Evolutionary conservation across 2,888 invertebrate genomes (phyloP).

Genomic region (Tryphoninae sp.): DNA sequence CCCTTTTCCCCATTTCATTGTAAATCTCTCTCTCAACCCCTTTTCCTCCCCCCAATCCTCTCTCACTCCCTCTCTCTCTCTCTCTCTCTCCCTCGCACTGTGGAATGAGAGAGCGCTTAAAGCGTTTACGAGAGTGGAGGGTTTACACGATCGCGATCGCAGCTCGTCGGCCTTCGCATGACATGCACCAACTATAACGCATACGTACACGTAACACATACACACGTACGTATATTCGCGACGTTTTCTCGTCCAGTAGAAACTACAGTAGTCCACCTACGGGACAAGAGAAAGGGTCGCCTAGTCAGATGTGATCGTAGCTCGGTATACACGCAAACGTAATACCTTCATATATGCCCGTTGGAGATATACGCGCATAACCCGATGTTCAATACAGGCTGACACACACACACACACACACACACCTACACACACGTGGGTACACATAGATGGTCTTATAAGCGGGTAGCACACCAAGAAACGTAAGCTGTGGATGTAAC

Average conservation of each 20-base stretch:
- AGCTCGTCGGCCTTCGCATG: conserved; percentile 25
- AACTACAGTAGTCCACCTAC: background rate
- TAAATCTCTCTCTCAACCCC: conserved; percentile 33
- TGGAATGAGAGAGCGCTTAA: conserved; percentile 43
- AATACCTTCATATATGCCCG: background rate
- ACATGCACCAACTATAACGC: conserved; percentile 37
- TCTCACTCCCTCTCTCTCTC: background rate
- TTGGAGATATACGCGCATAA: conserved; percentile 32
- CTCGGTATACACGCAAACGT: background rate
- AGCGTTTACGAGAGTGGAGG: conserved; percentile 43
- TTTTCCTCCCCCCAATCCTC: background rate
- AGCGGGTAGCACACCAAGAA: background rate
- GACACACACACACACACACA: background rate
- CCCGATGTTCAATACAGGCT: conserved; percentile 31
- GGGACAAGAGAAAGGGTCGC: conserved; percentile 15
- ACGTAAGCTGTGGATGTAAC: conserved; percentile 12
- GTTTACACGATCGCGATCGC: conserved; percentile 54
- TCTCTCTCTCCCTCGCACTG: background rate
- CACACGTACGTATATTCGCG: background rate
- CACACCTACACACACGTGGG: background rate
- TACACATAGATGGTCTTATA: background rate
- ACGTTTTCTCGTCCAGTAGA: background rate
- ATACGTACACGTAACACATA: background rate
- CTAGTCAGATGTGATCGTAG: conserved; percentile 20
- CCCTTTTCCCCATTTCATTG: conserved; percentile 41